A percentile compares a stretch with the other conserved stretches of the same genome.
Conservation (phyloP, 92 coral and sea anemone species). For the Phenganax marumi region DNA sequence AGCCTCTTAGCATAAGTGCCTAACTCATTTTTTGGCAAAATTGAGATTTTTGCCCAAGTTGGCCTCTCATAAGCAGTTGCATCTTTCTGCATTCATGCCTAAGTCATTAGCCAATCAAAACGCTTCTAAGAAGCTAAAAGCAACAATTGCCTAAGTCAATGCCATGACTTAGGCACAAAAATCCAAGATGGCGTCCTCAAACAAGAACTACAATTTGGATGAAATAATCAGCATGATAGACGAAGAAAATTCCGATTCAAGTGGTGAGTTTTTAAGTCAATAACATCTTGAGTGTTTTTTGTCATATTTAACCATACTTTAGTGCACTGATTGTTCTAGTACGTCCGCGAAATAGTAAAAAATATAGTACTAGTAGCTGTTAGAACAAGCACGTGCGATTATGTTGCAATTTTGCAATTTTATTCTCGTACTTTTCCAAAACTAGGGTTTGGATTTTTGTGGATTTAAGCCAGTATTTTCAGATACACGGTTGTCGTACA, state of each 20-base stretch:
- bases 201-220: neutral
- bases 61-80: neutral
- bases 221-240: neutral
- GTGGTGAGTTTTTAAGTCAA: neutral
- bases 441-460: no score
- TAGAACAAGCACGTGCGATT: no score
- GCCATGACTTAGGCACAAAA: neutral
- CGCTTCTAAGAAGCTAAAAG: neutral
- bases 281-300: neutral
- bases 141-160: neutral
- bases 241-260: neutral
- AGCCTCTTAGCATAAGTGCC: neutral
- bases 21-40: neutral
- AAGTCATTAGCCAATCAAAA: neutral
- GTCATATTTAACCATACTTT: no score
- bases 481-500: no score
- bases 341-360: no score
- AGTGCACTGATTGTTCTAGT: no score
- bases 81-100: neutral
- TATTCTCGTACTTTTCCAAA: no score
- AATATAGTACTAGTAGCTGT: no score
- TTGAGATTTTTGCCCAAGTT: neutral
- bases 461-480: no score
- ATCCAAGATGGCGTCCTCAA: conserved; percentile 14
- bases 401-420: no score